phyloP scores from a whole-genome alignment of 2,888 invertebrate species.

The Eutolmus rufibarbis region DNA sequence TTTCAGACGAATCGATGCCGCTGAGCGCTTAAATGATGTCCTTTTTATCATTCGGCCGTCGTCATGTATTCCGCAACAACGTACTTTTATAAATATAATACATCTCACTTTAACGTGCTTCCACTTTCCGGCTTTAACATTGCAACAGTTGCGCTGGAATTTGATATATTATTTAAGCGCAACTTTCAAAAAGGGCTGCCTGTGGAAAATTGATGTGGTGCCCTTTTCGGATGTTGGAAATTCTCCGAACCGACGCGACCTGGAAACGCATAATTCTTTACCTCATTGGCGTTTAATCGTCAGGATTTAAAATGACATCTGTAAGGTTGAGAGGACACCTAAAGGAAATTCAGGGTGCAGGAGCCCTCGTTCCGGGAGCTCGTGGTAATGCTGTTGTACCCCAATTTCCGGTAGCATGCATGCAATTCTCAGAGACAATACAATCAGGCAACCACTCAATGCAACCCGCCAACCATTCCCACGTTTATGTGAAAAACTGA shows the following conservation, averaged over 20 bases:
- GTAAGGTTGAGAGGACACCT: not conserved
- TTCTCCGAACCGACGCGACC: not conserved
- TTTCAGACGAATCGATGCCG: slow-evolving; percentile 23
- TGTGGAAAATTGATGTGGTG: not conserved
- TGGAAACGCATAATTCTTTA: not conserved
- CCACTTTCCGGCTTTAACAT: not conserved
- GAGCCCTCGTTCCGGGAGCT: not conserved
- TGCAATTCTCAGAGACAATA: slow-evolving; percentile 8
- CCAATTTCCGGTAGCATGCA: slow-evolving; percentile 31
- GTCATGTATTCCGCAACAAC: not conserved
- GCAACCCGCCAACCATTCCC: not conserved
- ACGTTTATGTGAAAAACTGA: slow-evolving; percentile 13
- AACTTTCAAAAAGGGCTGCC: not conserved
- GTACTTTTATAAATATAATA: not conserved
- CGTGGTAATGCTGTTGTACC: slow-evolving; percentile 23
- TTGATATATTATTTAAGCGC: not conserved
- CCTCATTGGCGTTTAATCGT: slow-evolving; percentile 4
- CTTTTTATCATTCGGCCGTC: not conserved
- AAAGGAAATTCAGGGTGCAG: not conserved
- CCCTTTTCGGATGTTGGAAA: not conserved
- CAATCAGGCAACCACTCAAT: slow-evolving; percentile 36
- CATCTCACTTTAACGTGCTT: not conserved
- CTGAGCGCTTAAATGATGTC: slow-evolving; percentile 18
- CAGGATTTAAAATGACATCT: not conserved
- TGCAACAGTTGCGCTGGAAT: not conserved